Base-by-base conservation (phyloP, 2,888 invertebrate species). In the Sinodicranocentrus sp. region DNA sequence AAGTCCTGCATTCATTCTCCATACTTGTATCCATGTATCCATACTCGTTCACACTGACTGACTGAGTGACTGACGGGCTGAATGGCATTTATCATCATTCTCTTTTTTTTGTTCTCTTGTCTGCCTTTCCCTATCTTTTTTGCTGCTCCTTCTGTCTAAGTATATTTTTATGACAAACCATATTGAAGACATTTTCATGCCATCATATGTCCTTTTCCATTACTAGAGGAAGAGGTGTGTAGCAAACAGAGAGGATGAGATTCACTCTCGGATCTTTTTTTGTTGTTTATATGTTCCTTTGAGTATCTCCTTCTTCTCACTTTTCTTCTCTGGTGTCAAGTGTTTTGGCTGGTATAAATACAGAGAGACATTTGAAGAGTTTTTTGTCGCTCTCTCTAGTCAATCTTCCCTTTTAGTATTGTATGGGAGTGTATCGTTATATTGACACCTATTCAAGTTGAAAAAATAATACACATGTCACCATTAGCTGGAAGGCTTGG, bases 81-180 rank as follows among this genome's bases (percentile, higher is more conserved):
- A 82, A 75, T 82, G 82, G 82, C 82, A 82, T 73, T 82, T 75
- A 82, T 82, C 82, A 82, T 82, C 82, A 82, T 82, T 72, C 67
- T 59, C 65, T 72, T 78, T 72, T 72, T 72, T 23, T 2, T 25
- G 33, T 26, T 52, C 71, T 70, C 48, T 71, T 61, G 54, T 43
- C 23, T 33, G 28, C 44, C n/a, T 59, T 68, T 70, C 25, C 52
- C 26, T 15, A 23, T 33, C 28, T 67, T 67, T 65, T 28, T 39
- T 39, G 8, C 21, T 65, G 23, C 1, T 28, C 10, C 17, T 33
- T 67, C 65, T 78, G 70, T 44, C 57, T 78, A 44, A 57, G 70
- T 68, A 19, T 70, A 68, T 44, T 68, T 76, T 71, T 72, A 79
- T 79, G 79, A 79, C 71, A 79, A 79, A 79, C 79, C 72, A 21